These are phyloP conservation scores for Axinella damicornis DNA, from an alignment of 37 sponge, comb jelly and placozoan genomes.

Conservation along the genomic window DNA sequence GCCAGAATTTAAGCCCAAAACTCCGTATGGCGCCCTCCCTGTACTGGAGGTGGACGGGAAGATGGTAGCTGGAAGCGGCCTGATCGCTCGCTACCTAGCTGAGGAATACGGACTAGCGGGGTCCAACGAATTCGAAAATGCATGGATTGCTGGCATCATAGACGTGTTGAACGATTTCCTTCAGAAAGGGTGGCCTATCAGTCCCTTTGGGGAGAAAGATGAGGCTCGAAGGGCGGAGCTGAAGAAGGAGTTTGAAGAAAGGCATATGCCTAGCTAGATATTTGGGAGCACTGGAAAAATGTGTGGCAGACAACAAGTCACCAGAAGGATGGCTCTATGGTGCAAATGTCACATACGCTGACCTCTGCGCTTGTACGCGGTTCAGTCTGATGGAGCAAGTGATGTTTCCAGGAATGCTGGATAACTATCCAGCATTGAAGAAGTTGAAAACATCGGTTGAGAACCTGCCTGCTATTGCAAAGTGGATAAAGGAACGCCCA, in stretches of 20 bases:
- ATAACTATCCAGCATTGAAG: constrained; percentile 25
- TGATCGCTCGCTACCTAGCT: constrained; percentile 63
- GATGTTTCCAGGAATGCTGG: constrained; percentile 23
- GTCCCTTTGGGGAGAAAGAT: constrained; percentile 36
- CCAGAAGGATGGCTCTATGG: too few species aligned
- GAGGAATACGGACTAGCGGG: constrained; percentile 66
- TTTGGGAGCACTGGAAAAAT: constrained; percentile 23
- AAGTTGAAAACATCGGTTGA: constrained; percentile 28
- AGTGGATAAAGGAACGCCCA: constrained; percentile 65
- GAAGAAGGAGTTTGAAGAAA: constrained; percentile 23
- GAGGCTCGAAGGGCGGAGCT: constrained; percentile 41
- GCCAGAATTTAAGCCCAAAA: constrained; percentile 48
- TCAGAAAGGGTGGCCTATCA: neutral
- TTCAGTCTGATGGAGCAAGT: too few species aligned
- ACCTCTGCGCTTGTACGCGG: too few species aligned
- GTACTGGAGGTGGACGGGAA: constrained; percentile 77
- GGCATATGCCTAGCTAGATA: constrained; percentile 5
- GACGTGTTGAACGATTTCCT: constrained; percentile 40
- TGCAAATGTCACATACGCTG: too few species aligned
- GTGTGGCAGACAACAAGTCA: neutral
- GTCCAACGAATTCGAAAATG: constrained; percentile 43
- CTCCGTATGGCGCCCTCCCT: constrained; percentile 62
- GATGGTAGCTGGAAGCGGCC: constrained; percentile 42
- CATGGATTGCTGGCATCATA: constrained; percentile 26
- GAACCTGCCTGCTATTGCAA: constrained; percentile 55